A percentile compares a stretch with the other conserved stretches of the same genome.
These are phyloP conservation scores for Ommatoiulus sabulosus DNA, from an alignment of 2,888 invertebrate species.

Conservation along the genomic window DNA sequence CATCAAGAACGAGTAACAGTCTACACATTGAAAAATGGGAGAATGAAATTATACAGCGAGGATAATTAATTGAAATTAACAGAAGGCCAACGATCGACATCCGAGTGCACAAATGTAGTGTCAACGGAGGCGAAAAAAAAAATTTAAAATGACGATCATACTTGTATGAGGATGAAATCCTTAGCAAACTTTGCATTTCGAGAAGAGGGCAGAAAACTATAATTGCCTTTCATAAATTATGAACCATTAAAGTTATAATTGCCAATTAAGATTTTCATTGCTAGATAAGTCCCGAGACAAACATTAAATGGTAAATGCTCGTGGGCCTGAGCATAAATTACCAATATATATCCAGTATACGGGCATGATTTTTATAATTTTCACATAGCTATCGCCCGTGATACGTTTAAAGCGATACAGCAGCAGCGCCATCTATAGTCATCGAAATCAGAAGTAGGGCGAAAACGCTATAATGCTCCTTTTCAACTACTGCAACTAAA, in stretches of 20 bases:
- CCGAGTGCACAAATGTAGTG: not conserved
- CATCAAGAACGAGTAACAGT: not conserved
- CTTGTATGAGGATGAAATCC: not conserved
- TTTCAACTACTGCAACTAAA: not conserved
- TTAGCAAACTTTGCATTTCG: not conserved
- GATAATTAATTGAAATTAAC: not conserved
- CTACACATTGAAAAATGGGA: not conserved
- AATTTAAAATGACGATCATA: not conserved
- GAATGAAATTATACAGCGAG: not conserved
- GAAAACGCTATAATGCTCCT: not conserved
- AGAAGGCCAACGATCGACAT: not conserved
- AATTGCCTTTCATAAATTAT: constrained; percentile 36
- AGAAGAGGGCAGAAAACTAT: constrained; percentile 14
- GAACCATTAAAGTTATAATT: constrained; percentile 30
- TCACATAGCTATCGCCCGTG: not conserved
- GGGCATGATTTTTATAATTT: not conserved
- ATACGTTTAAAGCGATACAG: not conserved
- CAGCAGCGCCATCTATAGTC: not conserved
- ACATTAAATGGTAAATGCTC: constrained; percentile 28
- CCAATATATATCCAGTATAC: not conserved
- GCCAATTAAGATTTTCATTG: constrained; percentile 36
- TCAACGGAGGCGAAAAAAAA: not conserved
- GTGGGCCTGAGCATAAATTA: not conserved
- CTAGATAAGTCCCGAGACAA: constrained; percentile 20
- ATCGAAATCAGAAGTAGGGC: not conserved